These are phyloP conservation scores for Trileptium ribeirensis DNA, from an alignment of 2,888 invertebrate genomes.

Conservation along the genomic window DNA sequence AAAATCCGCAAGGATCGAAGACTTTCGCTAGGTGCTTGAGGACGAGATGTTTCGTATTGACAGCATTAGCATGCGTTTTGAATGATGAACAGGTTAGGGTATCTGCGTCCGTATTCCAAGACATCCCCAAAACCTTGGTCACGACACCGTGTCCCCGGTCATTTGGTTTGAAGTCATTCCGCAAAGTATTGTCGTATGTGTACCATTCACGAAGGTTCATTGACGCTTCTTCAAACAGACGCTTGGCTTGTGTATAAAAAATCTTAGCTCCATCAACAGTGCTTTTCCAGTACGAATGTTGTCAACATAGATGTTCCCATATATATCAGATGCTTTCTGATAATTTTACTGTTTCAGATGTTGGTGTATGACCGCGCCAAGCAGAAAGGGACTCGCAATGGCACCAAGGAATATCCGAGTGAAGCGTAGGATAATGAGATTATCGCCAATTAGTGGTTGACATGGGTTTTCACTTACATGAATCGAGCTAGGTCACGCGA, in stretches of 20 bases:
- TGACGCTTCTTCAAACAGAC: background rate
- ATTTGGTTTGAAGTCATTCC: background rate
- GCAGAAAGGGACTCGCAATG: slow-evolving; percentile 29
- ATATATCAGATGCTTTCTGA: background rate
- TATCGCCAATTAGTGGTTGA: slow-evolving; percentile 21
- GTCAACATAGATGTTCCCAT: background rate
- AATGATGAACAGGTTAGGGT: background rate
- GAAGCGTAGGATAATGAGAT: slow-evolving; percentile 34
- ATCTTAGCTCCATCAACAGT: background rate
- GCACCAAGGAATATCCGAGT: slow-evolving; percentile 35
- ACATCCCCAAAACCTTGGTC: background rate
- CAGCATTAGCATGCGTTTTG: background rate
- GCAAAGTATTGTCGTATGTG: background rate
- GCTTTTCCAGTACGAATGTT: background rate
- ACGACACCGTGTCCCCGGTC: background rate
- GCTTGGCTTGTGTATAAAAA: background rate
- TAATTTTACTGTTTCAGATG: slow-evolving; percentile 11
- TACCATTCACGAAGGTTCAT: slow-evolving; percentile 1
- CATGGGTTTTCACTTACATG: background rate
- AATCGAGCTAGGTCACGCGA: slow-evolving; percentile 28
- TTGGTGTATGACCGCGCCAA: slow-evolving; percentile 27
- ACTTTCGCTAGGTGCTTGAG: background rate
- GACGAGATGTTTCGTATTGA: background rate
- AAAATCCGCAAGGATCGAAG: background rate
- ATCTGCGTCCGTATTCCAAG: background rate